Conservation (phyloP, 92 coral and sea anemone genomes). For the Epizoanthus illoricatus region DNA sequence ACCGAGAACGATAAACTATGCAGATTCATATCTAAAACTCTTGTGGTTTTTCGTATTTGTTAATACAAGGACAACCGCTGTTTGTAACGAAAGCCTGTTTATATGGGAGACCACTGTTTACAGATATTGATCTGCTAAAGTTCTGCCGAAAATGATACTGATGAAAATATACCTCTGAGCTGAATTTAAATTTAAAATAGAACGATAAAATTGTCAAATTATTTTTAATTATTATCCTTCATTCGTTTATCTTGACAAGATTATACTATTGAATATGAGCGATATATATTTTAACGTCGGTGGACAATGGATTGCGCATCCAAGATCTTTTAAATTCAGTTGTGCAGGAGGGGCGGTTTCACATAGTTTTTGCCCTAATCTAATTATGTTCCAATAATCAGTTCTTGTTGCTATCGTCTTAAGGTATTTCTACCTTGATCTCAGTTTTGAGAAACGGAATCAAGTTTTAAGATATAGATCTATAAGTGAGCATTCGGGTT, state of each 20-base stretch:
- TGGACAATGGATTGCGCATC: not conserved
- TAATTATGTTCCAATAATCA: too few relatives aligned
- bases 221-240: not conserved
- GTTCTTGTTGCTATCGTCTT: too few relatives aligned
- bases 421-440: too few relatives aligned
- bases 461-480: too few relatives aligned
- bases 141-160: not conserved
- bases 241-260: not conserved
- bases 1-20: too few relatives aligned
- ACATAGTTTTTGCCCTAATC: not conserved
- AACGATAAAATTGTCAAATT: not conserved
- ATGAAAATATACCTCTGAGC: not conserved
- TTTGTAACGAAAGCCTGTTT: not conserved
- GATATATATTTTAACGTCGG: not conserved
- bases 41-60: too few relatives aligned
- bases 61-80: slow-evolving; percentile 9
- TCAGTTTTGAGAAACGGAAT: too few relatives aligned
- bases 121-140: not conserved
- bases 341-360: not conserved
- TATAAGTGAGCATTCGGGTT: too few relatives aligned
- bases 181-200: not conserved
- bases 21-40: too few relatives aligned
- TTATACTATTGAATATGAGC: not conserved
- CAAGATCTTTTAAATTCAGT: not conserved
- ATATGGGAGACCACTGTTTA: not conserved